Percentiles rank a stretch among this genome's conserved stretches.
phyloP scores from a whole-genome alignment of 2,797 vertebrate species.

The Orientallactaga sibirica region DNA sequence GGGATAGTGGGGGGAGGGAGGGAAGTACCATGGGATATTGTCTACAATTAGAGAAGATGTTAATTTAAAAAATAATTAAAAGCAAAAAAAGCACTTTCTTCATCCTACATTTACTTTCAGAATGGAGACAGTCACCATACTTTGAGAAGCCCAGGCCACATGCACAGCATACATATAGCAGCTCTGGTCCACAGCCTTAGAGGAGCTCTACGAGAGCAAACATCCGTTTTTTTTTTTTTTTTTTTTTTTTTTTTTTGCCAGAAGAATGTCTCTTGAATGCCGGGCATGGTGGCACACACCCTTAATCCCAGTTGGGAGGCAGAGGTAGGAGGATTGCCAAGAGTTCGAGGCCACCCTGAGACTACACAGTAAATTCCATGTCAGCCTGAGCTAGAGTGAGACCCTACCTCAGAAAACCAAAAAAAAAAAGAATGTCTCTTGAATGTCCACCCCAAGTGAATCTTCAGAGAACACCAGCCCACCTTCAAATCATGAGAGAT shows the following conservation, averaged over 20 bases:
- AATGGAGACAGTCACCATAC: not conserved
- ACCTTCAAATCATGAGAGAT: not conserved
- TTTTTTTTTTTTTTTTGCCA: too few species aligned
- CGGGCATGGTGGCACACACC: too few species aligned
- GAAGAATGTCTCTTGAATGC: not conserved
- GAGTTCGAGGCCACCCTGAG: too few species aligned
- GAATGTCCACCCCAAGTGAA: not conserved
- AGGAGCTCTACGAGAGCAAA: not conserved
- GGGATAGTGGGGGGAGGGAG: too few species aligned
- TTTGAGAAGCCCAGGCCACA: not conserved
- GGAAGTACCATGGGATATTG: too few species aligned
- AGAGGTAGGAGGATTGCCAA: too few species aligned
- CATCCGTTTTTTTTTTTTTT: not conserved
- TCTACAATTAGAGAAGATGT: too few species aligned
- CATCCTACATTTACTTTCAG: slow-evolving; percentile 15
- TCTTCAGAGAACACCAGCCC: not conserved
- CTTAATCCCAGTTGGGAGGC: too few species aligned
- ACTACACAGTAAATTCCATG: too few species aligned
- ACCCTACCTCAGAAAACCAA: too few species aligned
- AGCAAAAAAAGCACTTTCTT: not conserved
- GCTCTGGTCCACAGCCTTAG: not conserved
- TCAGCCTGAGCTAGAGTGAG: too few species aligned
- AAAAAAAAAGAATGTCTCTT: not conserved
- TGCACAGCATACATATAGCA: not conserved
- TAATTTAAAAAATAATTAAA: too few species aligned